phyloP scores from a whole-genome alignment of 2,888 invertebrate species.

The Tridacna crocea region DNA sequence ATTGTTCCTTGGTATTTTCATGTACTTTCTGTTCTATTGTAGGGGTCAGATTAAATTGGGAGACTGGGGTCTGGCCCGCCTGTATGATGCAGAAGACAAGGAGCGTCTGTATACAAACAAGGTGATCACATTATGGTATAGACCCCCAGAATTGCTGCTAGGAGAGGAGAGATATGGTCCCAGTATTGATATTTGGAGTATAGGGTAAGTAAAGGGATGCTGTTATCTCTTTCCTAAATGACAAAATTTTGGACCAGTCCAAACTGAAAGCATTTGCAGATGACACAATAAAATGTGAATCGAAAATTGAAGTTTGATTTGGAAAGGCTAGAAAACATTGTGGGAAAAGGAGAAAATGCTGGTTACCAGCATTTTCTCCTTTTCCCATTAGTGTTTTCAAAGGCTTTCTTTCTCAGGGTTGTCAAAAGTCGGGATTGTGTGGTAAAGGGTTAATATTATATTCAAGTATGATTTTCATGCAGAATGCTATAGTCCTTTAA shows the following conservation, averaged over 20 bases:
- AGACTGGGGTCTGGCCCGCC: slow-evolving; percentile 98
- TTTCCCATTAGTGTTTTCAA: no score
- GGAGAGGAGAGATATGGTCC: slow-evolving; percentile 99
- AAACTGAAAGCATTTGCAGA: background rate
- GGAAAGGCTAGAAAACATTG: no score
- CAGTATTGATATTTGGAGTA: slow-evolving; percentile 99
- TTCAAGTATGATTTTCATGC: no score
- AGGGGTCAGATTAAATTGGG: slow-evolving; percentile 99
- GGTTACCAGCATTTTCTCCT: no score
- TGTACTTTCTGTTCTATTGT: slow-evolving; percentile 32
- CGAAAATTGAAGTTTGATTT: no score
- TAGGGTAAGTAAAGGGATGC: slow-evolving; percentile 87
- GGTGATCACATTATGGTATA: slow-evolving; percentile 99
- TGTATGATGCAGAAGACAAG: slow-evolving; percentile 97
- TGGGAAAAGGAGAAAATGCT: no score
- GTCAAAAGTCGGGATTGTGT: no score
- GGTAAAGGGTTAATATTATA: no score
- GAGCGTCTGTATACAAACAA: slow-evolving; percentile 99
- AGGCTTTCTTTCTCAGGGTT: no score
- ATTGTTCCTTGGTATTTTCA: no score
- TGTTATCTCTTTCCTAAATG: background rate
- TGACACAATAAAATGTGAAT: background rate
- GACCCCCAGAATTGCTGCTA: slow-evolving; percentile 97
- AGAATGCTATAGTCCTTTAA: no score
- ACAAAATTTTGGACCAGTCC: no score